Percentiles rank a stretch among this genome's conserved stretches.
Evolutionary conservation across 2,113 vertebrate species (phyloP).

Genomic region (Nyctereutes procyonoides): DNA sequence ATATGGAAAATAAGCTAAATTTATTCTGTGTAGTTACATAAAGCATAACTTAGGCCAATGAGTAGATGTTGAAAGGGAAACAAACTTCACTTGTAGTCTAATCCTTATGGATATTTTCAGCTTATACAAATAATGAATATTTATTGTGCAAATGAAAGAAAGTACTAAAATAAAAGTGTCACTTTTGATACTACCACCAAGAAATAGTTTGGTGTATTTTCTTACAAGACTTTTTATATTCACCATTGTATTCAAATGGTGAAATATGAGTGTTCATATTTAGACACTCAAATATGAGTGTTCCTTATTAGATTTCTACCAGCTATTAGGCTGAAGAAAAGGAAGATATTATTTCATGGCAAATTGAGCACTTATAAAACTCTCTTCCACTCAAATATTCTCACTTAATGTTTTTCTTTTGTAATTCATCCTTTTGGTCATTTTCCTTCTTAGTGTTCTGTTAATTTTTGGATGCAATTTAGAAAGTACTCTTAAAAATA

Average conservation of each 20-base stretch:
- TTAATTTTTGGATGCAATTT: neutral
- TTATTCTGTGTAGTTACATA: neutral
- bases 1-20: slow-evolving; percentile 14
- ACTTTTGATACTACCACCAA: neutral
- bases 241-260: neutral
- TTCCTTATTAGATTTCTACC: slow-evolving; percentile 15
- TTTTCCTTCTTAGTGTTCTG: neutral
- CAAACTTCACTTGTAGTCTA: slow-evolving; percentile 8
- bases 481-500: neutral
- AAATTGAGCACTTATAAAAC: neutral
- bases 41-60: neutral
- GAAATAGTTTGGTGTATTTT: slow-evolving; percentile 11
- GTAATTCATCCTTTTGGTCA: neutral
- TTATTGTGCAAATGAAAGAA: slow-evolving; percentile 23
- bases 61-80: neutral
- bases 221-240: neutral
- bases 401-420: neutral
- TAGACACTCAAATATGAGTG: neutral
- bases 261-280: neutral
- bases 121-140: neutral
- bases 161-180: slow-evolving; percentile 19
- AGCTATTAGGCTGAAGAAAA: neutral
- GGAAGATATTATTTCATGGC: neutral
- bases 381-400: slow-evolving; percentile 13
- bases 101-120: slow-evolving; percentile 1